A percentile compares a stretch with the other conserved stretches of the same genome.
Conservation (phyloP, 1,140 invertebrate species). For the Lutraria rhynchaena region DNA sequence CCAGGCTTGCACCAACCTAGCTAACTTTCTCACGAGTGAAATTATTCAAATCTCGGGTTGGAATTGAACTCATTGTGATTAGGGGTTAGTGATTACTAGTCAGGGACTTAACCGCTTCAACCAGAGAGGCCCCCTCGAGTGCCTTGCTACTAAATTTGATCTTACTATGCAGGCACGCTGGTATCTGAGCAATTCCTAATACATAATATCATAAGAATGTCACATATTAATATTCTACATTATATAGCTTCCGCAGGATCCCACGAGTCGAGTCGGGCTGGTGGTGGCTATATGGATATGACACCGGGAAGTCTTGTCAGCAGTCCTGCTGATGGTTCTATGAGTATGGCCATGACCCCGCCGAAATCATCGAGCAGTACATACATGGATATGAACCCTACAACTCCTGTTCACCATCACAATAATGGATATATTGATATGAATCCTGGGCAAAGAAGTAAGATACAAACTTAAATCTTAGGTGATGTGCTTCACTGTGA, state of each 20-base stretch:
- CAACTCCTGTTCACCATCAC: constrained; percentile 68
- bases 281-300: constrained; percentile 63
- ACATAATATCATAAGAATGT: too few species aligned
- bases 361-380: constrained; percentile 47
- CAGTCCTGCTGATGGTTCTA: constrained; percentile 76
- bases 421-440: constrained; percentile 86
- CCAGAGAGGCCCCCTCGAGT: too few species aligned
- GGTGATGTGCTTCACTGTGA: too few species aligned
- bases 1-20: too few species aligned
- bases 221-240: not conserved
- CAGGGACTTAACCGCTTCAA: too few species aligned
- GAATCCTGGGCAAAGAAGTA: constrained; percentile 86
- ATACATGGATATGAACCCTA: constrained; percentile 87
- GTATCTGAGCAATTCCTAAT: too few species aligned
- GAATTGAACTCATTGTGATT: too few species aligned
- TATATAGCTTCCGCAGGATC: constrained; percentile 25
- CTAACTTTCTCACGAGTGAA: too few species aligned
- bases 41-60: too few species aligned
- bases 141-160: too few species aligned
- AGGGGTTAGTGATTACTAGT: too few species aligned
- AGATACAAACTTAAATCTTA: too few species aligned
- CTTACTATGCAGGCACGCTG: not conserved
- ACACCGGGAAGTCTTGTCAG: constrained; percentile 36
- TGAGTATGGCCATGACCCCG: constrained; percentile 86
- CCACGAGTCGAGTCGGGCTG: not conserved